phyloP scores from a whole-genome alignment of 2,888 invertebrate genomes.

The Neoascia interrupta region DNA sequence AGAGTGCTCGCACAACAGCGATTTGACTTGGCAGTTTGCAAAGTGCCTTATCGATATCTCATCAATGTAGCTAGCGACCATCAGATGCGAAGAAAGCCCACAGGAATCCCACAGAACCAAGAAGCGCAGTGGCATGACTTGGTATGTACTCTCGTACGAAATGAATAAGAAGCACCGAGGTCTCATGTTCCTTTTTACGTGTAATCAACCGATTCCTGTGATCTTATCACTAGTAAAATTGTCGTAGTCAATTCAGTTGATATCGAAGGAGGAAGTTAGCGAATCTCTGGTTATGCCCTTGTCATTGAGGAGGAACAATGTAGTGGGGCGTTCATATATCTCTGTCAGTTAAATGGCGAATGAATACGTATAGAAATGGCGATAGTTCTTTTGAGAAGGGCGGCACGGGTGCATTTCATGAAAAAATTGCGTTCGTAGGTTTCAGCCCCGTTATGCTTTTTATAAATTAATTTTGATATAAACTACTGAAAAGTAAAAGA shows the following conservation, averaged over 20 bases:
- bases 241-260: constrained; percentile 51
- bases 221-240: constrained; percentile 61
- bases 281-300: constrained; percentile 19
- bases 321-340: constrained; percentile 46
- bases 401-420: no score
- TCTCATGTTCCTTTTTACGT: constrained; percentile 51
- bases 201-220: constrained; percentile 64
- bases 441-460: no score
- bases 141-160: neutral
- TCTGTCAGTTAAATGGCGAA: constrained; percentile 61
- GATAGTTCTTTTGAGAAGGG: no score
- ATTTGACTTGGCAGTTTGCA: constrained; percentile 45
- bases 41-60: constrained; percentile 65
- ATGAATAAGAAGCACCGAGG: constrained; percentile 21
- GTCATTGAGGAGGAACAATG: constrained; percentile 28
- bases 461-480: no score
- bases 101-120: neutral
- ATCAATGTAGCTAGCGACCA: constrained; percentile 55
- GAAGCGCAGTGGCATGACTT: neutral
- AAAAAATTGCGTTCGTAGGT: no score
- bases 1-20: constrained; percentile 14
- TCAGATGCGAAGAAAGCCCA: constrained; percentile 16
- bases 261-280: neutral
- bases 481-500: no score
- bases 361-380: no score